These are phyloP conservation scores for Amaurobius ferox DNA, from an alignment of 2,888 invertebrate genomes.

Conservation along the genomic window DNA sequence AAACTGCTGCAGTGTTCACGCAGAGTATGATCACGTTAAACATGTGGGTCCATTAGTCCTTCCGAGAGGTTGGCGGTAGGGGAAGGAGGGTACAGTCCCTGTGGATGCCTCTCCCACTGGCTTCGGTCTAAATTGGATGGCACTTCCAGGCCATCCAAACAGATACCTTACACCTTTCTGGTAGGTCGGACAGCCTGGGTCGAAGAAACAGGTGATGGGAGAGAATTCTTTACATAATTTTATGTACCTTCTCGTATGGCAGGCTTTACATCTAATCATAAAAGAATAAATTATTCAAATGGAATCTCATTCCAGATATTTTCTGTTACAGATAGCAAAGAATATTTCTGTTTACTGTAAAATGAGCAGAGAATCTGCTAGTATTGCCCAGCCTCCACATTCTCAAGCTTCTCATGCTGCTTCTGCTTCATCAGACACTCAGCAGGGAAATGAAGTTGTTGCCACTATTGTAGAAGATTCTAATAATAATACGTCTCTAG, in stretches of 20 bases:
- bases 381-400: not conserved
- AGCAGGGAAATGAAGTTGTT: constrained; percentile 24
- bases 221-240: not conserved
- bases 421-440: constrained; percentile 1
- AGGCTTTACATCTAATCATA: not conserved
- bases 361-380: constrained; percentile 44
- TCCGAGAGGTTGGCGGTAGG: too few relatives aligned
- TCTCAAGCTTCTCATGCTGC: not conserved
- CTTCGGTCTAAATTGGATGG: too few relatives aligned
- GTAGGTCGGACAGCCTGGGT: too few relatives aligned
- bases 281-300: not conserved
- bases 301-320: not conserved
- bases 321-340: not conserved
- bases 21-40: too few relatives aligned
- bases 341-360: not conserved
- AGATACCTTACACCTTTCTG: not conserved
- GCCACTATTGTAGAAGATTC: constrained; percentile 45
- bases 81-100: too few relatives aligned
- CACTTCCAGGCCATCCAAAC: too few relatives aligned
- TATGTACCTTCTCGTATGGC: not conserved
- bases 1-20: too few relatives aligned
- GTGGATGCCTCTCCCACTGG: too few relatives aligned
- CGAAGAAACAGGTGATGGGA: not conserved
- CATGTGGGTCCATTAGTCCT: too few relatives aligned
- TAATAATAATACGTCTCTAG: constrained; percentile 58